Conservation (phyloP, 1,140 invertebrate genomes). For the Diorhabda elongata region DNA sequence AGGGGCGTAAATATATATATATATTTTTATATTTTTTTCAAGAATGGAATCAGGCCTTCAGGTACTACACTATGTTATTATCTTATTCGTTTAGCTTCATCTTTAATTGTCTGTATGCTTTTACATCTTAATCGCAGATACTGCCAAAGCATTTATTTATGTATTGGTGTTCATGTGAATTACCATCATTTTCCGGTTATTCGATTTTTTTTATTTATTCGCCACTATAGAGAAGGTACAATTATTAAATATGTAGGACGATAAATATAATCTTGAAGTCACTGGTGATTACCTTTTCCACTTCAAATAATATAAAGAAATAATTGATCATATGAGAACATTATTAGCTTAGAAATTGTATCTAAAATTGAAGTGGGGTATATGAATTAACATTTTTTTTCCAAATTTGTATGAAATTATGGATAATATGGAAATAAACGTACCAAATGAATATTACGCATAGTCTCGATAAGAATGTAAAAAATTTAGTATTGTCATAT, state of each 20-base stretch:
- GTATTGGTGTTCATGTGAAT: not conserved
- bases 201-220: not conserved
- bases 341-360: not conserved
- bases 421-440: too few species aligned
- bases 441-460: too few species aligned
- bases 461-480: too few species aligned
- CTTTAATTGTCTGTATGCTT: constrained; percentile 29
- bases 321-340: too few species aligned
- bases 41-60: constrained; percentile 24
- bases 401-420: too few species aligned
- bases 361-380: not conserved
- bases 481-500: too few species aligned
- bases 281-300: too few species aligned
- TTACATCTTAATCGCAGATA: constrained; percentile 21
- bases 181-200: not conserved
- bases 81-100: constrained; percentile 30
- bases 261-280: too few species aligned
- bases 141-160: not conserved
- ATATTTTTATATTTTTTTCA: not conserved
- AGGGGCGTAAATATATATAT: constrained; percentile 30
- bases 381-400: too few species aligned
- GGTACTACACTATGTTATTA: constrained; percentile 34
- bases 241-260: too few species aligned
- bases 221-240: too few species aligned
- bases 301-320: too few species aligned